A percentile compares a stretch with the other conserved stretches of the same genome.
Evolutionary conservation across 53 echinoderm and acorn worm genomes (phyloP).

Genomic region (Mesocentrotus franciscanus): DNA sequence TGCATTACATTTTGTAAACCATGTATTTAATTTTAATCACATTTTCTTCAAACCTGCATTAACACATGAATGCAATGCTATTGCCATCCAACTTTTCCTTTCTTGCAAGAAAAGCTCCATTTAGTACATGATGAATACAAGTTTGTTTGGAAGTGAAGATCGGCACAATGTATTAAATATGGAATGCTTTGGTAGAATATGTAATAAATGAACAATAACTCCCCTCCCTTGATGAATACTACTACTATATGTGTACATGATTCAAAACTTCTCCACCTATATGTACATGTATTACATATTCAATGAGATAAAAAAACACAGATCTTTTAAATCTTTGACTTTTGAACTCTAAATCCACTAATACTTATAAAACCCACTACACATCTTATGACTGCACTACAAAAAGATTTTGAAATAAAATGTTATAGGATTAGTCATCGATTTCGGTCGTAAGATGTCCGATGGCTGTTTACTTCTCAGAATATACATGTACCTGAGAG

Average conservation of each 20-base stretch:
- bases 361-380: neutral
- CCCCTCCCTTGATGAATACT: neutral
- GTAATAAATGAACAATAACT: neutral
- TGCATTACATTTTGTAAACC: no score
- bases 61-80: neutral
- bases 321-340: neutral
- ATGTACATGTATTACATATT: neutral
- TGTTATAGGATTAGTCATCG: neutral
- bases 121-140: neutral
- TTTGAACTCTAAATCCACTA: neutral
- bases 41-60: no score
- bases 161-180: neutral
- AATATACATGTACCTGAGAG: no score
- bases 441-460: neutral
- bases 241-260: neutral
- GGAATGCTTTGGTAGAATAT: slow-evolving; percentile 6
- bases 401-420: neutral
- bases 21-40: no score
- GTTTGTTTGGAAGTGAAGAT: neutral
- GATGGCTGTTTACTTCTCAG: no score
- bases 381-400: neutral
- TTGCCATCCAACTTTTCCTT: neutral
- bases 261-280: neutral
- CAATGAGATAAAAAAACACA: neutral
- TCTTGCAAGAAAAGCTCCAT: neutral